Base-by-base conservation (phyloP, 2,888 invertebrate species). In the Busseola fusca region DNA sequence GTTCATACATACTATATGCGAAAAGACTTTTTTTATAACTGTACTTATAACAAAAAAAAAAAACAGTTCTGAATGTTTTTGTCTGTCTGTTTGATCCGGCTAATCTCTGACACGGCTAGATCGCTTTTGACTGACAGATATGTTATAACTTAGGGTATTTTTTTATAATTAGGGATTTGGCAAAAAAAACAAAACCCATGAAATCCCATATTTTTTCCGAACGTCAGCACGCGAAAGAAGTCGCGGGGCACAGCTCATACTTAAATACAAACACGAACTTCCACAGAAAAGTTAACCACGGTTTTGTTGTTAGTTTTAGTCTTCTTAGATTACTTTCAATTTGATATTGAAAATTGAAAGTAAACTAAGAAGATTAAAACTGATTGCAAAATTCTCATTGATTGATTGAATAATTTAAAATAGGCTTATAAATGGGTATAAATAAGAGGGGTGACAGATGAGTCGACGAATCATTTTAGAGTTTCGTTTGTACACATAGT, bases 381-480 rank as follows among this genome's bases (percentile, higher is more conserved):
- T 80, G 74, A 79, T 85, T 82, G 10, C 30, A 63, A 63, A 45
- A 16, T 42, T 42, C 60, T 60, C 3, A 60, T 42, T 40, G 6
- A 60, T 42, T 56, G 42, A 42, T 60, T 14, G 27, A 45, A 27
- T 27, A 62, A 48, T 30, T 85, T 82, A 81, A 85, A 87, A 85
- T 85, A 84, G 84, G 84, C 80, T 86, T 84, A 88, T 86, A 87
- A 84, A 86, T 86, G 81, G 72, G 75, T 42, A 78, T 78, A 40
- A 59, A 58, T 18, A 78, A 80, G 84, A 69, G 64, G 68, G 59
- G 54, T 50, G 54, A 59, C 60, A 50, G 50, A n/a, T 10, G 27
- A 52, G 16, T 64, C 40, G 64, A 66, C 66, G 76, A 73, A 81
- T 81, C 76, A 82, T 82, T 82, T 83, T 84, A 62, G 74, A 72